phyloP scores from a whole-genome alignment of 1,140 invertebrate species.

The Drosophila navojoa region DNA sequence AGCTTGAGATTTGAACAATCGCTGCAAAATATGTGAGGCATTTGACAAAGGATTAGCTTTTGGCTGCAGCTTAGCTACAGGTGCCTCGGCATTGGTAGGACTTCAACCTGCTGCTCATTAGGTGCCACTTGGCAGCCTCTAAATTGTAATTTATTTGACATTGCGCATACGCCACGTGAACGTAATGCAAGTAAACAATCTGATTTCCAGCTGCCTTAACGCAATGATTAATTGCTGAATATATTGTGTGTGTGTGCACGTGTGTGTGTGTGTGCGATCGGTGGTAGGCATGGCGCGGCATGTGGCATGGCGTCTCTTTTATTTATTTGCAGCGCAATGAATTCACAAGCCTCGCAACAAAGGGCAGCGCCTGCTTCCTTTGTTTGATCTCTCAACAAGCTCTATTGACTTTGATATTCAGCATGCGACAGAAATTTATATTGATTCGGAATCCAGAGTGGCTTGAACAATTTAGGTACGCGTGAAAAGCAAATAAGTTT shows the following conservation, averaged over 20 bases:
- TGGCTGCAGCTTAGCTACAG: neutral
- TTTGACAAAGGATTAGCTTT: conserved; percentile 13
- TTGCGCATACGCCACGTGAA: conserved; percentile 73
- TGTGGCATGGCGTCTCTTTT: conserved; percentile 41
- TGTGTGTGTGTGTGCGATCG: conserved; percentile 7
- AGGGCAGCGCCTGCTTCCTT: conserved; percentile 20
- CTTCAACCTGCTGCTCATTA: conserved; percentile 5
- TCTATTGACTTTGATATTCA: conserved; percentile 1
- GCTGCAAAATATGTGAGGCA: conserved; percentile 4
- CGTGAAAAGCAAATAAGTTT: neutral
- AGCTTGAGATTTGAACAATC: neutral
- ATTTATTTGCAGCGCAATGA: conserved; percentile 72
- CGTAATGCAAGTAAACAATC: conserved; percentile 56
- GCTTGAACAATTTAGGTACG: too few species aligned
- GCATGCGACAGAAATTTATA: neutral
- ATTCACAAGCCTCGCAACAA: conserved; percentile 41
- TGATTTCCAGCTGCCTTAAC: conserved; percentile 69
- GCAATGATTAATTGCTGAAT: conserved; percentile 72
- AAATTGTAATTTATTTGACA: conserved; percentile 78
- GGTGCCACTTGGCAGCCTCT: conserved; percentile 13
- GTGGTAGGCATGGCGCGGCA: neutral
- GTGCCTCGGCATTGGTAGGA: neutral
- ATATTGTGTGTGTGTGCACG: conserved; percentile 14
- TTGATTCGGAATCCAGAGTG: neutral
- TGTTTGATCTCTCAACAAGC: conserved; percentile 4